Conservation (phyloP, 2,888 invertebrate species). For the Romanomermis culicivorax region DNA sequence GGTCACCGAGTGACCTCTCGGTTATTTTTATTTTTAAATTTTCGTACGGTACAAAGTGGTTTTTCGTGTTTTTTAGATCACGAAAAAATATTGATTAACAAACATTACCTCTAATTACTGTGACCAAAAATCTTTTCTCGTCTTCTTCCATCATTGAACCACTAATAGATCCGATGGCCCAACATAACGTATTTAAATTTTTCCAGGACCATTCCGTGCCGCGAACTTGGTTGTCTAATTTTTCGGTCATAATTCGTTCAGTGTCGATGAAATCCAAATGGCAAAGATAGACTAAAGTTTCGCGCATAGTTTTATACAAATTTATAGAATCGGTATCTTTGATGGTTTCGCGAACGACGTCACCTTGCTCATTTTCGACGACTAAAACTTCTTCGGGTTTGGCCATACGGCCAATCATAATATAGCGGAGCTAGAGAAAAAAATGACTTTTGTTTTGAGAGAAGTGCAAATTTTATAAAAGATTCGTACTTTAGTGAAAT, state of each 20-base stretch:
- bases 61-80: too few relatives aligned
- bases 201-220: conserved; percentile 99
- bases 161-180: conserved; percentile 97
- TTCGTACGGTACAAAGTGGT: too few relatives aligned
- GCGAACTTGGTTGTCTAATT: conserved; percentile 89
- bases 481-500: conserved; percentile 13
- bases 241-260: conserved; percentile 95
- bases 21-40: too few relatives aligned
- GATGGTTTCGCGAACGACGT: conserved; percentile 94
- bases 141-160: conserved; percentile 99
- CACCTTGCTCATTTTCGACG: conserved; percentile 98
- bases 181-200: conserved; percentile 91
- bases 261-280: conserved; percentile 95
- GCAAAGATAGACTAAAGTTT: conserved; percentile 86
- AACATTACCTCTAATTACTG: conserved; percentile 55
- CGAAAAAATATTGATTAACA: background rate
- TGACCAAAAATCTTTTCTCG: conserved; percentile 91
- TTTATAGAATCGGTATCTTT: conserved; percentile 99
- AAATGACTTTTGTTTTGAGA: conserved; percentile 1
- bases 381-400: conserved; percentile 98
- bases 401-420: conserved; percentile 98
- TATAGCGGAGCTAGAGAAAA: conserved; percentile 55
- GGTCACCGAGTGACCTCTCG: too few relatives aligned
- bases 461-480: too few relatives aligned
- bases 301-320: conserved; percentile 96